A percentile compares a stretch with the other conserved stretches of the same genome.
phyloP scores from a whole-genome alignment of 2,113 vertebrate species.

The Rhabdomys dilectus region DNA sequence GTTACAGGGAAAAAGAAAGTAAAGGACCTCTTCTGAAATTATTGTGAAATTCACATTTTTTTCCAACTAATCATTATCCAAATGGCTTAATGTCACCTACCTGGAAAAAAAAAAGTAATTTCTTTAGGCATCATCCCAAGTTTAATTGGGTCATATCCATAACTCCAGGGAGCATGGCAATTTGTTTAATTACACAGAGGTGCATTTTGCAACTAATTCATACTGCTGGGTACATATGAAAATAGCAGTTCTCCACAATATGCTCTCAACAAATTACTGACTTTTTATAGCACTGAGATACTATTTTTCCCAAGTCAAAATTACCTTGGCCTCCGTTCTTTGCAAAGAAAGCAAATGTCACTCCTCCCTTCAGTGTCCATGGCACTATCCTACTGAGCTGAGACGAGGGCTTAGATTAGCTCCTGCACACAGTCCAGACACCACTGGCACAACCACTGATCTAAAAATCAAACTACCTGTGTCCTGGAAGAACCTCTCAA shows the following conservation, averaged over 20 bases:
- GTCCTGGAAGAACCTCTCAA: neutral
- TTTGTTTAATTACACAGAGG: constrained; percentile 51
- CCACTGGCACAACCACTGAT: fast-evolving
- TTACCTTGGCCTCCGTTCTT: neutral
- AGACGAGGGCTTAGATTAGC: neutral
- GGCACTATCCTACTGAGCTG: neutral
- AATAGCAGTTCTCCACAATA: neutral
- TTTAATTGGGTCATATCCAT: constrained; percentile 32
- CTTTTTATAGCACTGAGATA: neutral
- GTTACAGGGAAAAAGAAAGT: neutral
- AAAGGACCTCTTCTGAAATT: neutral
- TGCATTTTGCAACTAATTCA: constrained; percentile 25
- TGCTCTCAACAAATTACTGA: neutral
- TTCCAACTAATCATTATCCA: constrained; percentile 38
- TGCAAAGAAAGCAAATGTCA: neutral
- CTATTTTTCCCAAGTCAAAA: constrained; percentile 1
- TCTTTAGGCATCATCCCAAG: constrained; percentile 4
- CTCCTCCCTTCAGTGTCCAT: neutral
- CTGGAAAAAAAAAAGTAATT: constrained; percentile 38
- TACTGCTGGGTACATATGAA: neutral
- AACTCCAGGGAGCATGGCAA: constrained; percentile 17
- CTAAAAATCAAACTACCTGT: neutral
- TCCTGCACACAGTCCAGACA: neutral
- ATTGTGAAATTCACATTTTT: neutral
- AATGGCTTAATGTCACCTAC: constrained; percentile 8